A percentile compares a stretch with the other conserved stretches of the same genome.
Conservation (phyloP, 2,113 vertebrate species). For the Galbula dea region DNA sequence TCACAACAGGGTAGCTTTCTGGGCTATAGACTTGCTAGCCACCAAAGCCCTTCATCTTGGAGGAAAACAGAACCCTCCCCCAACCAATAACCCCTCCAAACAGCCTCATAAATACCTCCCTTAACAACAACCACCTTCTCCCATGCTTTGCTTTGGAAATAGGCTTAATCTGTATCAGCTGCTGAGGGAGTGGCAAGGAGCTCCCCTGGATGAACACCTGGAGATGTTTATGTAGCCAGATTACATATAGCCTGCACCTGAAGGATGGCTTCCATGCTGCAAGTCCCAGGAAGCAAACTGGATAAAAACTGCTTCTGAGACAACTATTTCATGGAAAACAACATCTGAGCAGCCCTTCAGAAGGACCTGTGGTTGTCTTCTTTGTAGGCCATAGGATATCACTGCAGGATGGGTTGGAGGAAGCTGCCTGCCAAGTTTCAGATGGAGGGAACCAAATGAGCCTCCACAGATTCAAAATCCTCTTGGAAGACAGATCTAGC, state of each 20-base stretch:
- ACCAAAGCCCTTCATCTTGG: background rate
- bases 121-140: background rate
- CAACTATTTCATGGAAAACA: background rate
- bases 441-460: background rate
- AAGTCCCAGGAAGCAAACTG: accelerated
- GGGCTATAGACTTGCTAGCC: background rate
- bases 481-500: background rate
- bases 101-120: background rate
- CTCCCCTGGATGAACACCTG: background rate
- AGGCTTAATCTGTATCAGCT: background rate
- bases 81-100: background rate
- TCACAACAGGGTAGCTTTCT: background rate
- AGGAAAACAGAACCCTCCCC: background rate
- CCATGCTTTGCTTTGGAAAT: background rate
- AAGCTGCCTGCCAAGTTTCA: background rate
- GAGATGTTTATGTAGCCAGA: background rate
- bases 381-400: background rate
- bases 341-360: background rate
- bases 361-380: background rate
- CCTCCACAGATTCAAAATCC: background rate
- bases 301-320: background rate
- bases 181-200: background rate
- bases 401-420: background rate
- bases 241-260: background rate
- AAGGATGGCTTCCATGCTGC: background rate